Evolutionary conservation across 2,113 vertebrate genomes (phyloP), one percentile per base, ranked within the genome.

Genomic region (Clinocottus analis): DNA sequence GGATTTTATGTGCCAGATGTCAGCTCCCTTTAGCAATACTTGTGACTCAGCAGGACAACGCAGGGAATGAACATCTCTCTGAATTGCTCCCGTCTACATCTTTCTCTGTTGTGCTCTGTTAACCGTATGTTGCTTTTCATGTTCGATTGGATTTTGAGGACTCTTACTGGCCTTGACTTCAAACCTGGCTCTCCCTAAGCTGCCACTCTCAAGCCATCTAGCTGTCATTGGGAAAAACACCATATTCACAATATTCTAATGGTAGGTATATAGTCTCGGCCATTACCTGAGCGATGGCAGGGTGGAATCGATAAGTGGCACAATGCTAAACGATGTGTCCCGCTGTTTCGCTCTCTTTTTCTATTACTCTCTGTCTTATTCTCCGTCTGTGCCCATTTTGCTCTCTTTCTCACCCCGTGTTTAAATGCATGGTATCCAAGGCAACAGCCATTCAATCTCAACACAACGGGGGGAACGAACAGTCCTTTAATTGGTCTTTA

Each of bases 171-270:
- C 55, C n/a, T 51, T 6, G 0, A 31, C 58, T 77, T 62, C n/a
- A 39, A 67, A 63, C 23, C 0, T 21, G 31, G 25, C 55, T 35
- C 59, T 76, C 27, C 51, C 13, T 12, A 27, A 35, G 55, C 67
- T 45, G 21, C 10, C 62, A 4, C 66, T 58, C 70, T 70, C 55
- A 59, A 67, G 58, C 61, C 75, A 7, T 49, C 75, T 76, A 75
- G 72, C 78, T 86, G 78, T 80, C 81, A 39, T n/a, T 41, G 45
- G 29, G 80, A 79, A 89, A 90, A 80, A 84, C n/a, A 67, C 72
- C 77, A 66, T 82, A 72, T 79, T 71, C 83, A 82, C 90, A 85
- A 90, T 90, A 86, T 85, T 69, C 85, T 87, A 90, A 93, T 92
- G 87, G 87, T n/a, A n/a, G n/a, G n/a, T n/a, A 80, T 85, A 83